These are phyloP conservation scores for Coenonympha arcania DNA, from an alignment of 2,888 invertebrate species.

Conservation along the genomic window DNA sequence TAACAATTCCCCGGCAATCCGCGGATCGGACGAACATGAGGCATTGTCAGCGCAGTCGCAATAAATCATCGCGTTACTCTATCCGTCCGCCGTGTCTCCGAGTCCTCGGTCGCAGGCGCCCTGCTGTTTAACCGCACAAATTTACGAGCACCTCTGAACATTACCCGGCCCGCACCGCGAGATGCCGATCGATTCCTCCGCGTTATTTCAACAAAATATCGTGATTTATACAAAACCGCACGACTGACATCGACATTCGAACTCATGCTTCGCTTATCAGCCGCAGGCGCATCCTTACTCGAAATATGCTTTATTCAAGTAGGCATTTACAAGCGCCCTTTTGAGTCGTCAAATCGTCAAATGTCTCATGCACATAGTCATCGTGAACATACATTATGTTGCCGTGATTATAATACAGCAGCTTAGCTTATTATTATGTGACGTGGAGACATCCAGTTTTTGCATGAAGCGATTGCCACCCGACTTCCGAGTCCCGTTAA, in stretches of 20 bases:
- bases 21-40: constrained; percentile 40
- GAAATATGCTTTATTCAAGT: constrained; percentile 8
- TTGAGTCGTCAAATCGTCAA: constrained; percentile 7
- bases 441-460: constrained; percentile 6
- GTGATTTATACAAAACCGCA: constrained; percentile 63
- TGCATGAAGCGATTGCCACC: constrained; percentile 5
- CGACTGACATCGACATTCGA: constrained; percentile 17
- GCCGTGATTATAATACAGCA: constrained; percentile 3
- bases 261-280: constrained; percentile 15
- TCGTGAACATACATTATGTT: too few relatives aligned
- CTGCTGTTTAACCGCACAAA: constrained; percentile 69
- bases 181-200: constrained; percentile 62
- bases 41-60: constrained; percentile 40
- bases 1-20: constrained; percentile 25
- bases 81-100: constrained; percentile 63
- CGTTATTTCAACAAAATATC: constrained; percentile 72
- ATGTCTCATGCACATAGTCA: background rate
- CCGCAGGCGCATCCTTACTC: background rate
- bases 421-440: constrained; percentile 1
- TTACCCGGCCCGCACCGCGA: constrained; percentile 47
- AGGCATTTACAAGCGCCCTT: constrained; percentile 1
- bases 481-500: constrained; percentile 6
- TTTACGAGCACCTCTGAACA: constrained; percentile 69
- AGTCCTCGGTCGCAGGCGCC: constrained; percentile 56
- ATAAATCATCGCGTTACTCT: constrained; percentile 66